Conservation (phyloP, 2,797 vertebrate species). For the Melanotaenia maccullochi region DNA sequence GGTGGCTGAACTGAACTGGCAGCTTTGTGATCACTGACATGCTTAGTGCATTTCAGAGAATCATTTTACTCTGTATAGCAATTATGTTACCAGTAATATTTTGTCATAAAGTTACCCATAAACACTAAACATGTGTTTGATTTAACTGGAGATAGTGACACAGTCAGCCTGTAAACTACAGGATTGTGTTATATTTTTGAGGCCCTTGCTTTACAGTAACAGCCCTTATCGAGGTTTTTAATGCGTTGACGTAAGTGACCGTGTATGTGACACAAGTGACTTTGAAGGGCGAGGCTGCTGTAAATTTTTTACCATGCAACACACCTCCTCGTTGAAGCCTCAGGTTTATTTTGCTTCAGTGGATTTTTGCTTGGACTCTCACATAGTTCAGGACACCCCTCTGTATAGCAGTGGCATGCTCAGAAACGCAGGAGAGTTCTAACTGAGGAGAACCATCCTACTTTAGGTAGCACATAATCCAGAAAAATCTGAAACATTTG, state of each 20-base stretch:
- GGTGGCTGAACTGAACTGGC: background rate
- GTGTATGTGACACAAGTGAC: constrained; percentile 12
- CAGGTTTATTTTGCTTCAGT: constrained; percentile 1
- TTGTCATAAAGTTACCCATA: background rate
- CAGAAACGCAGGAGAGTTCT: background rate
- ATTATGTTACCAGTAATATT: constrained; percentile 2
- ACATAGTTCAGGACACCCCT: constrained; percentile 18
- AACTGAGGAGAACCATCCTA: background rate
- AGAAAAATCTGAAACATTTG: background rate
- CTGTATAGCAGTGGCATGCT: background rate
- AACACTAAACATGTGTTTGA: background rate
- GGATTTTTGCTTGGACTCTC: constrained; percentile 17
- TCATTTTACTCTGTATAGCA: background rate
- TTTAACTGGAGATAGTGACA: background rate
- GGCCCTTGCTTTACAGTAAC: background rate
- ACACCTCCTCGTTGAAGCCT: constrained; percentile 8
- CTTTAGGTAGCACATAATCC: background rate
- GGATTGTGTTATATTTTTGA: background rate
- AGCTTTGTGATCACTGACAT: constrained; percentile 10
- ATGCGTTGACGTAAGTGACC: constrained; percentile 24
- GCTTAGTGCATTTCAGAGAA: constrained; percentile 20
- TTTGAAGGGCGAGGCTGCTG: constrained; percentile 23
- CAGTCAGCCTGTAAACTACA: background rate
- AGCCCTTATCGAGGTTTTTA: constrained; percentile 29
- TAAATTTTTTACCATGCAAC: constrained; percentile 39